Evolutionary conservation across 2,888 invertebrate genomes (phyloP).

Genomic region (Limnephilus rhombicus): DNA sequence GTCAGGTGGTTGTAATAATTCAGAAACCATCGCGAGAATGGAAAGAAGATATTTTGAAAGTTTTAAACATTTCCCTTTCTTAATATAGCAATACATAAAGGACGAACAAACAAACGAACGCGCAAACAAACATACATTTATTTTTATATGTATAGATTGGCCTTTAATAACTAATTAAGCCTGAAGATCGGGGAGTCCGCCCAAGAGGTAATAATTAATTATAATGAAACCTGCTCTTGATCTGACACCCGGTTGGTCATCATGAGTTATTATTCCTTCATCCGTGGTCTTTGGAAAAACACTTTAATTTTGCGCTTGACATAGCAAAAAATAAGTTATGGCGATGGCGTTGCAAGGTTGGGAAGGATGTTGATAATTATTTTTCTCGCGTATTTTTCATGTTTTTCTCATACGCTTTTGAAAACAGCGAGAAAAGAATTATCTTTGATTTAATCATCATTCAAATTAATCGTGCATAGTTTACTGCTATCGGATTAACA

Average conservation of each 20-base stretch:
- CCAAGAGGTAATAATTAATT: background rate
- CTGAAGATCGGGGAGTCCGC: background rate
- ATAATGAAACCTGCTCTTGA: background rate
- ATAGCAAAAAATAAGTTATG: background rate
- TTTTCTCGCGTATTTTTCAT: background rate
- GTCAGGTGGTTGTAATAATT: too few relatives aligned
- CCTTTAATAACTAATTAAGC: too few relatives aligned
- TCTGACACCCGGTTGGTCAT: background rate
- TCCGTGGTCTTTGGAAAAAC: background rate
- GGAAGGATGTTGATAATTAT: background rate
- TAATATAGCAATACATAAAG: too few relatives aligned
- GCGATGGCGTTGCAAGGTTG: background rate
- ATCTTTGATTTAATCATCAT: too few relatives aligned
- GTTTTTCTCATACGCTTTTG: background rate
- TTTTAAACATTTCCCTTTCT: too few relatives aligned
- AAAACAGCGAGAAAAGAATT: background rate
- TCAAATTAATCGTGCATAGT: too few relatives aligned
- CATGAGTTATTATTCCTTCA: background rate
- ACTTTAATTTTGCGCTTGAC: background rate
- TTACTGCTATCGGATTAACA: too few relatives aligned
- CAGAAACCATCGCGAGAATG: too few relatives aligned
- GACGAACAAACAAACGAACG: too few relatives aligned
- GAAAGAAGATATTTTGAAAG: too few relatives aligned
- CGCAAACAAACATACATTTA: too few relatives aligned
- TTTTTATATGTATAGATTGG: too few relatives aligned